Conservation (phyloP, 2,797 vertebrate species). For the Molossus alvarezi region DNA sequence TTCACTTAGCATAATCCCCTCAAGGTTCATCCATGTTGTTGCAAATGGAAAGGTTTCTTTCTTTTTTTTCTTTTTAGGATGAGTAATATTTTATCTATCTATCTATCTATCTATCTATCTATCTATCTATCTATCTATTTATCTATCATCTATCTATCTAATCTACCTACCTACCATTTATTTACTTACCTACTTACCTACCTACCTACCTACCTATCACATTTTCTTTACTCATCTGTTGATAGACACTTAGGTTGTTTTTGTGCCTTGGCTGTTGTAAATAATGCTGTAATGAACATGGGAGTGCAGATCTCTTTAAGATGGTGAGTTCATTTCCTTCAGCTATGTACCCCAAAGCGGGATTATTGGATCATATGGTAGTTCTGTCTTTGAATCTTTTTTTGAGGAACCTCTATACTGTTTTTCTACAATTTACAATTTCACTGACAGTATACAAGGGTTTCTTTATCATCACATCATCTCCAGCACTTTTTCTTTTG, state of each 20-base stretch:
- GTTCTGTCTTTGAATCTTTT: conserved; percentile 5
- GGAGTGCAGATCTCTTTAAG: background rate
- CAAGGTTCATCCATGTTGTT: background rate
- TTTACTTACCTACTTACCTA: background rate
- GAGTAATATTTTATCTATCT: background rate
- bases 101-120: background rate
- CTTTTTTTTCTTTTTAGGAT: background rate
- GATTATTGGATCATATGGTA: background rate
- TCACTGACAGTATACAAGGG: background rate
- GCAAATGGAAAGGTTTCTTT: background rate
- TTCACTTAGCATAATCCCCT: background rate
- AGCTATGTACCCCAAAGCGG: background rate
- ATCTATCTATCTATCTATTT: background rate
- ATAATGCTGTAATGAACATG: background rate
- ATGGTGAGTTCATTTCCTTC: background rate
- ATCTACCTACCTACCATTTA: background rate
- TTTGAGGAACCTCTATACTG: background rate
- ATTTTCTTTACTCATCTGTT: background rate
- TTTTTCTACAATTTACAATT: background rate
- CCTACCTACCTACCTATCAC: background rate
- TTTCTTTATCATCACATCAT: background rate
- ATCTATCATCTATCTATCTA: background rate
- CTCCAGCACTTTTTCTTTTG: background rate
- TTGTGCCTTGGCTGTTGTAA: background rate
- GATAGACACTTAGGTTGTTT: background rate